Conservation (phyloP, 2,113 vertebrate species). For the Brienomyrus brachyistius region DNA sequence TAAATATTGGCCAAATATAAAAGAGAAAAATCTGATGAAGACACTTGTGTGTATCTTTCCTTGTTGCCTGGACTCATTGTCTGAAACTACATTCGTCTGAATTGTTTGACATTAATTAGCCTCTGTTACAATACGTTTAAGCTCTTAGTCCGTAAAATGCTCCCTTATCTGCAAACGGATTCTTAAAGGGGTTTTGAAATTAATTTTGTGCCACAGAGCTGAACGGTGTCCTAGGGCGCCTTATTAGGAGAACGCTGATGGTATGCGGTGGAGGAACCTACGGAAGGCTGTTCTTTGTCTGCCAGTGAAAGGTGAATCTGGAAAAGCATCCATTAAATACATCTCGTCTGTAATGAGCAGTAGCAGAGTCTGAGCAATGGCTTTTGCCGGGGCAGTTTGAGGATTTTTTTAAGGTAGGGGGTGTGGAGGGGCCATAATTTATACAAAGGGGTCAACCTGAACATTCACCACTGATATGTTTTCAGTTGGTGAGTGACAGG, state of each 20-base stretch:
- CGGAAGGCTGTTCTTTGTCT: background rate
- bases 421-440: background rate
- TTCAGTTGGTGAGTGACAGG: background rate
- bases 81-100: background rate
- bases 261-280: background rate
- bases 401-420: background rate
- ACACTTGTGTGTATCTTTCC: background rate
- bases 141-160: background rate
- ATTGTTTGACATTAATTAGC: conserved; percentile 15
- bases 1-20: background rate
- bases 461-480: background rate
- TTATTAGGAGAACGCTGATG: background rate
- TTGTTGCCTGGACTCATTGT: background rate
- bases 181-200: background rate
- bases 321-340: background rate
- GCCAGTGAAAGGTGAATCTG: background rate
- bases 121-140: background rate
- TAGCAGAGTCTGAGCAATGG: background rate
- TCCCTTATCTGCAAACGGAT: background rate
- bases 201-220: background rate
- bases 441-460: background rate
- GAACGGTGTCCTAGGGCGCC: background rate
- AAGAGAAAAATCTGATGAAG: background rate
- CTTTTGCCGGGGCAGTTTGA: background rate
- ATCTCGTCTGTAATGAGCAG: background rate